These are phyloP conservation scores for Archocentrus centrarchus DNA, from an alignment of 2,113 vertebrate species.

Conservation along the genomic window DNA sequence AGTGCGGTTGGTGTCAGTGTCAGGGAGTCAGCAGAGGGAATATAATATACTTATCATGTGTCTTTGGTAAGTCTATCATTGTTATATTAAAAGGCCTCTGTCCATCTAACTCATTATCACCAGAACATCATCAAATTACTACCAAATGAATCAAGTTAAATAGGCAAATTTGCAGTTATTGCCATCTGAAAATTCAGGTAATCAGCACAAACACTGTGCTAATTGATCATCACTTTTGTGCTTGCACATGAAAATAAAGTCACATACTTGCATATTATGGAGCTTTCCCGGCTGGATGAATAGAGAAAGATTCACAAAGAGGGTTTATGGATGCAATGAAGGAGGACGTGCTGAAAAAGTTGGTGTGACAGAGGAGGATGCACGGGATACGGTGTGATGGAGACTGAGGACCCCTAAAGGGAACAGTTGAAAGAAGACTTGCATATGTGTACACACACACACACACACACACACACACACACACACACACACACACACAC, in stretches of 20 bases:
- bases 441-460: too few species aligned
- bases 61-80: conserved; percentile 55
- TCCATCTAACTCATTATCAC: conserved; percentile 57
- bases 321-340: background rate
- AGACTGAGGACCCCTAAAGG: too few species aligned
- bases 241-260: conserved; percentile 2
- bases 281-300: background rate
- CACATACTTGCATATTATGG: background rate
- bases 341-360: background rate
- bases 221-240: conserved; percentile 54
- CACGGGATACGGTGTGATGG: background rate
- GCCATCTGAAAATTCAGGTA: conserved; percentile 58
- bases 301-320: background rate
- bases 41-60: conserved; percentile 65
- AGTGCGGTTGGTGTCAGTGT: conserved; percentile 18
- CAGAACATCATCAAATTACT: conserved; percentile 58
- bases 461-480: too few species aligned
- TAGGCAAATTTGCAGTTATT: conserved; percentile 57
- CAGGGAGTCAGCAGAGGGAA: conserved; percentile 18
- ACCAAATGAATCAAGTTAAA: conserved; percentile 63
- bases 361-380: too few species aligned
- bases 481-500: background rate
- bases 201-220: conserved; percentile 57
- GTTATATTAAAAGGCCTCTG: background rate
- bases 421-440: too few species aligned